Evolutionary conservation across 2,113 vertebrate species (phyloP), one percentile per base, ranked within the genome.

Genomic region (Syngnathus typhle): DNA sequence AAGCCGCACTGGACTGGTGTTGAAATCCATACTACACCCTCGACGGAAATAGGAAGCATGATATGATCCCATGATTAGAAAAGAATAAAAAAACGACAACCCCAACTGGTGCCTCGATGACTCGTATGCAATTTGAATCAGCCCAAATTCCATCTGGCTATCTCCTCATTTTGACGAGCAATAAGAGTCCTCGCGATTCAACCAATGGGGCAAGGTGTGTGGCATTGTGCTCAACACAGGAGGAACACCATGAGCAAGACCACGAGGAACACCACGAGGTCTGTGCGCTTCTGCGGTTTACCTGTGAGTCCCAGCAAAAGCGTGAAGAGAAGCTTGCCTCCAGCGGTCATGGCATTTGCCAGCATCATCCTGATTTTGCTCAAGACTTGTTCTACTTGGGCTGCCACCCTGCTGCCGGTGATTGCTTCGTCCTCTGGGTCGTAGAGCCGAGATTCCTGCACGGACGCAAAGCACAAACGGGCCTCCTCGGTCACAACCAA

Each of bases 261-360:
- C 11, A 47, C 4, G 21, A 11, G 54, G 21, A 27, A 3, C 1
- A 15, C 7, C 11, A 27, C n/a, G 2, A 8, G 36, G 55, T 58
- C 27, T 5, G 27, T 7, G 27, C 15, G 23, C 15, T 32, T 36
- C 1, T 2, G 7, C 12, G 27, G 11, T 2, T 65, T 66, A 85
- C 83, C 83, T 70, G 83, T 77, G 12, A 94, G 88, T 69, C 94
- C 95, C 79, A 98, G 91, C 78, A 97, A 87, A 81, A 93, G 90
- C 1, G 93, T 96, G 76, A 98, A 90, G 67, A 98, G 93, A 68
- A 95, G 91, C 87, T 94, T 95, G 68, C 94, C 94, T 66, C 94
- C 95, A 0, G 93, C 94, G 27, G 92, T 92, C 63, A 94, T 95
- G 86, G 95, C 92, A 81, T 92, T 89, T 78, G 94, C 94, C 79